A percentile compares a stretch with the other conserved stretches of the same genome.
These are phyloP conservation scores for Sinelater perroti DNA, from an alignment of 2,888 invertebrate genomes.

Conservation along the genomic window DNA sequence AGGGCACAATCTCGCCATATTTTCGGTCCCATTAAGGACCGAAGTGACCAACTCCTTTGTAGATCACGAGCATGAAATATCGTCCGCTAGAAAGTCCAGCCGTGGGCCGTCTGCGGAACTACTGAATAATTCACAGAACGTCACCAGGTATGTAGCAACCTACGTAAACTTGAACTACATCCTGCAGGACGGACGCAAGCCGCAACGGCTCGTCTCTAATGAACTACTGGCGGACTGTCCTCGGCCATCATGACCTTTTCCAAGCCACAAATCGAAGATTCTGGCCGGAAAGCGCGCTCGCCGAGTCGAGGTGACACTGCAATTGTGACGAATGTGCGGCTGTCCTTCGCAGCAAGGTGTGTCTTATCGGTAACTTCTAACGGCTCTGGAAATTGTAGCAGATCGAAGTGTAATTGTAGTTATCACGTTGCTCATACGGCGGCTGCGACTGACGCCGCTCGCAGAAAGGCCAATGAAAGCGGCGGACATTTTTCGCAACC, in stretches of 20 bases:
- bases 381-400: constrained; percentile 18
- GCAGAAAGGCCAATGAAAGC: too few relatives aligned
- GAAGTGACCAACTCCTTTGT: too few relatives aligned
- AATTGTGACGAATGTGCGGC: constrained; percentile 24
- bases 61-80: too few relatives aligned
- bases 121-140: constrained; percentile 32
- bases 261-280: constrained; percentile 17
- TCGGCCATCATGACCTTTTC: constrained; percentile 18
- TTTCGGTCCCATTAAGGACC: too few relatives aligned
- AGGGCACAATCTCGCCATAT: too few relatives aligned
- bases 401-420: constrained; percentile 13
- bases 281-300: background rate
- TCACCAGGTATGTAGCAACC: constrained; percentile 23
- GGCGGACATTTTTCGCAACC: too few relatives aligned
- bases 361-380: constrained; percentile 20
- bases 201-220: background rate
- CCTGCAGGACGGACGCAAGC: constrained; percentile 16
- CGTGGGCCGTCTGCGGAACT: constrained; percentile 23
- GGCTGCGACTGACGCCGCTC: too few relatives aligned
- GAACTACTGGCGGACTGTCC: constrained; percentile 12
- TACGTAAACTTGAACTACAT: constrained; percentile 34
- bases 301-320: constrained; percentile 10
- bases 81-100: constrained; percentile 18
- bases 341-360: constrained; percentile 27
- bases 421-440: constrained; percentile 17